phyloP scores from a whole-genome alignment of 2,888 invertebrate species.

The Meghimatium bilineatum region DNA sequence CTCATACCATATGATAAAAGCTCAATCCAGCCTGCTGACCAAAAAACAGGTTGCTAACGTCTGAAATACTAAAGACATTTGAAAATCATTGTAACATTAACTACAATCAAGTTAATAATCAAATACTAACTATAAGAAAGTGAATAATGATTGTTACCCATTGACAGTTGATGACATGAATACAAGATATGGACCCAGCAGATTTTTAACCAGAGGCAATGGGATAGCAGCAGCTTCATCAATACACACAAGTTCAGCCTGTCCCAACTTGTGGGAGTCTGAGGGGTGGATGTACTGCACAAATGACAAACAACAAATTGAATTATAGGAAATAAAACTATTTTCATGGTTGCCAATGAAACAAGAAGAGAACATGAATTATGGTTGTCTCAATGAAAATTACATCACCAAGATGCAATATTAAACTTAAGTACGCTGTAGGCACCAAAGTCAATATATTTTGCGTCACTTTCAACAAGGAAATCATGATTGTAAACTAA shows the following conservation, averaged over 20 bases:
- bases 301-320: neutral
- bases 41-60: too few relatives aligned
- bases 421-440: too few relatives aligned
- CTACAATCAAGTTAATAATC: neutral
- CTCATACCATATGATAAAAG: too few relatives aligned
- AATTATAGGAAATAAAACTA: neutral
- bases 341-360: neutral
- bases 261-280: conserved; percentile 90
- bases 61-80: too few relatives aligned
- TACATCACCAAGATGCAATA: too few relatives aligned
- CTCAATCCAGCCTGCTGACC: too few relatives aligned
- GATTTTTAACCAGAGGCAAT: conserved; percentile 90
- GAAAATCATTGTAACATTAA: neutral
- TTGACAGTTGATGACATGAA: conserved; percentile 98
- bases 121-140: neutral
- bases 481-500: too few relatives aligned
- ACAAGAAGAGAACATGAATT: neutral
- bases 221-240: conserved; percentile 99
- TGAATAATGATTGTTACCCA: conserved; percentile 80
- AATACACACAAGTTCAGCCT: conserved; percentile 95
- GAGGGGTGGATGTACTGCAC: conserved; percentile 94
- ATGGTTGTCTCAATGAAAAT: too few relatives aligned
- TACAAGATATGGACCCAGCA: conserved; percentile 92
- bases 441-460: too few relatives aligned
- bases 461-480: too few relatives aligned